These are phyloP conservation scores for Ptyas mucosa DNA, from an alignment of 2,113 vertebrate genomes.

Conservation along the genomic window DNA sequence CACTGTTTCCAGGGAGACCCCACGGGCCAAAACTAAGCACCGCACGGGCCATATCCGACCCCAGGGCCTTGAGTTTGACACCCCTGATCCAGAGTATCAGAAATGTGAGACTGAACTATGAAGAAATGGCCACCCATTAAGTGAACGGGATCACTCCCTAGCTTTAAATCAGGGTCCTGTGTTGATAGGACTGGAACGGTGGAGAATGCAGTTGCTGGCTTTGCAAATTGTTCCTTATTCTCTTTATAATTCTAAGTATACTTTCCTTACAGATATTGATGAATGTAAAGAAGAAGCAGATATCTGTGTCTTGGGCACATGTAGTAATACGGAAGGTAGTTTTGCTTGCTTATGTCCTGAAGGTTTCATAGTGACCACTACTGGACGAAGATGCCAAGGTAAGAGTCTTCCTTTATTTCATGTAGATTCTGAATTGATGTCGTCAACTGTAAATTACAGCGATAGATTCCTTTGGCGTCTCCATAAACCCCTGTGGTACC, in stretches of 20 bases:
- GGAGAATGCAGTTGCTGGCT: neutral
- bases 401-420: conserved; percentile 47
- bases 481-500: too few relatives aligned
- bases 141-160: neutral
- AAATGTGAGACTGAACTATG: neutral
- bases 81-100: neutral
- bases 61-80: too few relatives aligned
- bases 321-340: conserved; percentile 90
- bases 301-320: conserved; percentile 87
- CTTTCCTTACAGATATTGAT: conserved; percentile 83
- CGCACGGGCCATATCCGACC: fast-evolving
- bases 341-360: conserved; percentile 89
- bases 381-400: conserved; percentile 91
- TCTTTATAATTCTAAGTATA: neutral
- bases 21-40: too few relatives aligned
- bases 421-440: conserved; percentile 41
- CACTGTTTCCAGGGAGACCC: too few relatives aligned
- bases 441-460: conserved; percentile 27
- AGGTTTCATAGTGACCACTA: conserved; percentile 87
- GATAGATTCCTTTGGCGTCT: conserved; percentile 35
- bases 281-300: conserved; percentile 87
- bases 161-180: neutral
- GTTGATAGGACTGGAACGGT: neutral
- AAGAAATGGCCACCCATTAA: neutral
- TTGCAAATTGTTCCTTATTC: neutral